These are phyloP conservation scores for Ciconia boyciana DNA, from an alignment of 2,113 vertebrate genomes.

Conservation along the genomic window DNA sequence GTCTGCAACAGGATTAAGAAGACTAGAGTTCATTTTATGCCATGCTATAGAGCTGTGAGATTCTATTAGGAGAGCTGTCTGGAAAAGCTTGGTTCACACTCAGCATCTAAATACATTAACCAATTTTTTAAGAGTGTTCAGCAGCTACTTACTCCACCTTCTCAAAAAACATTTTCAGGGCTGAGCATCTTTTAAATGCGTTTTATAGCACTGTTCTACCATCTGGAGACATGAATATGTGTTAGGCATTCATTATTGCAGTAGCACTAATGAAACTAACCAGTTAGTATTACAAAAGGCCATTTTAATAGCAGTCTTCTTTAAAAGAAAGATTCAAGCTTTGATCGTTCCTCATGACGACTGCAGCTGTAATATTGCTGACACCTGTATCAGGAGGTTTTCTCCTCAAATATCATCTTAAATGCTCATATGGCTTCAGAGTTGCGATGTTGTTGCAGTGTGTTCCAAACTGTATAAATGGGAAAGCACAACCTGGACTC, in stretches of 20 bases:
- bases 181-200: not conserved
- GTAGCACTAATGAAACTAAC: not conserved
- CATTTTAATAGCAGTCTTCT: not conserved
- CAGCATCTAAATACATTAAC: not conserved
- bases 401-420: conserved; percentile 8
- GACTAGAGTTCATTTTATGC: conserved; percentile 1
- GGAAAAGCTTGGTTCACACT: not conserved
- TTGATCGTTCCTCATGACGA: not conserved
- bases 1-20: not conserved
- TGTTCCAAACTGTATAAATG: not conserved
- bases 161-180: not conserved
- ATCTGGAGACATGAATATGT: not conserved
- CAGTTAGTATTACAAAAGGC: not conserved
- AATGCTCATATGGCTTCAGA: not conserved
- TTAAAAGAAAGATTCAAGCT: not conserved
- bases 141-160: not conserved
- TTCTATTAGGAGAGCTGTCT: conserved; percentile 9
- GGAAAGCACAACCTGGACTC: not conserved
- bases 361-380: not conserved
- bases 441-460: not conserved
- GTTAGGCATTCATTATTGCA: not conserved
- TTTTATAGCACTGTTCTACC: not conserved
- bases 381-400: not conserved
- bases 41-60: not conserved
- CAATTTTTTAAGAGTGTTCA: not conserved